Conservation (phyloP, 2,797 vertebrate genomes). For the Meriones psammophilus region DNA sequence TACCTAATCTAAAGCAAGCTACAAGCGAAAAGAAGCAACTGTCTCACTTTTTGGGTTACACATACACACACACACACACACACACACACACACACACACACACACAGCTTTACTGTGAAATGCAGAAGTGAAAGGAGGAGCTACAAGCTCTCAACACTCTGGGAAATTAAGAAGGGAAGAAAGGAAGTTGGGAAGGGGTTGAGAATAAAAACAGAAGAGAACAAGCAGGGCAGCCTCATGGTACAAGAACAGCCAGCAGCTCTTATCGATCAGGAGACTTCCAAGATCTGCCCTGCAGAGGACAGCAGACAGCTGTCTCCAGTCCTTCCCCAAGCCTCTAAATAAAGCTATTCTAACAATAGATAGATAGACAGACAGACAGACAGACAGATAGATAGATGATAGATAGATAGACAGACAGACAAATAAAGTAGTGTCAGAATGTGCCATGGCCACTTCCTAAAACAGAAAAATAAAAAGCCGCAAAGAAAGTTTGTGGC, state of each 20-base stretch:
- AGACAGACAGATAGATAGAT: too few species aligned
- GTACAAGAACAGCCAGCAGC: neutral
- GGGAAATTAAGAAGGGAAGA: neutral
- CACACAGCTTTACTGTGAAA: constrained; percentile 61
- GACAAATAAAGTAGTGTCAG: neutral
- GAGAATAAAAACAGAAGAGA: constrained; percentile 35
- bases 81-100: constrained; percentile 49
- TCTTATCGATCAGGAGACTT: too few species aligned
- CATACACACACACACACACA: neutral
- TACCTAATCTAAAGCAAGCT: constrained; percentile 57
- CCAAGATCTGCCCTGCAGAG: too few species aligned
- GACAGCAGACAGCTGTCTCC: too few species aligned
- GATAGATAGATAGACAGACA: too few species aligned
- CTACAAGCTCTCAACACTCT: neutral
- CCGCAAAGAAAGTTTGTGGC: neutral
- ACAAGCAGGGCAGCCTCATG: neutral
- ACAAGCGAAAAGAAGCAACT: constrained; percentile 68
- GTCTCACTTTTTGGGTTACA: constrained; percentile 62
- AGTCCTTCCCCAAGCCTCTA: too few species aligned
- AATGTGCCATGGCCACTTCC: neutral
- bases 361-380: too few species aligned
- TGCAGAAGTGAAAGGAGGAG: neutral
- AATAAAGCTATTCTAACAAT: too few species aligned
- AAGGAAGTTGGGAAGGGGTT: neutral
- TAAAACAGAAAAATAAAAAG: neutral